Base-by-base conservation (phyloP, 2,113 vertebrate species). In the Varanus komodoensis region DNA sequence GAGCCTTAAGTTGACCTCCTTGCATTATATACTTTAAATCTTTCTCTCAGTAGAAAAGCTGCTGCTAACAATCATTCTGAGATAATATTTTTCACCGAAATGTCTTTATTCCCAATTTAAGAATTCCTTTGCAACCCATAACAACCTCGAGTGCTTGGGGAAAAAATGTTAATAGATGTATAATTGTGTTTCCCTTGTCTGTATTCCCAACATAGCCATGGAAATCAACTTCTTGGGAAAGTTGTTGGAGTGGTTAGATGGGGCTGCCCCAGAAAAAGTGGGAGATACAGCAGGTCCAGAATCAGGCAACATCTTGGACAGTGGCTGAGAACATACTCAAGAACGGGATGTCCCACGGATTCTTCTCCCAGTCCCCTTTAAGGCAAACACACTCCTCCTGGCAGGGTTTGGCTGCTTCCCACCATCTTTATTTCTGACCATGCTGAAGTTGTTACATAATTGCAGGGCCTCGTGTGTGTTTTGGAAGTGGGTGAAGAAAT, bases 41-140 rank as follows among this genome's bases (percentile, higher is more conserved):
- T 92, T 92, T 64, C 79, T 92, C 91, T 74, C 82, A 9, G 74
- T 64, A 82, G 84, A 87, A 87, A 90, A 86, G 21, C 34, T 50
- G 29, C 32, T 79, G 57, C 6, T 90, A 68, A 84, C 44, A 15
- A n/a, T 44, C 38, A 81, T 73, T 54, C 67, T 48, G 77, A 68
- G 44, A 50, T 17, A 87, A 17, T 54, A 88, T 23, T 90, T 14
- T 11, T 6, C 71, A 2, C 25, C 21, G 77, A 71, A 67, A 8
- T n/a, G 23, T 32, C 90, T 79, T 79, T 83, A 50, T 90, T 21
- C 48, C 48, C 84, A 68, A 50, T 52, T 67, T 91, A 6, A 52
- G 6, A 25, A 73, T 48, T 87, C n/a, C 0, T 7, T 57, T 64
- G 34, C 79, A 93, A 4, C 14, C 67, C 80, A 27, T 27, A 64